A percentile compares a stretch with the other conserved stretches of the same genome.
These are phyloP conservation scores for Thinocorus orbignyianus DNA, from an alignment of 2,113 vertebrate species.

Conservation along the genomic window DNA sequence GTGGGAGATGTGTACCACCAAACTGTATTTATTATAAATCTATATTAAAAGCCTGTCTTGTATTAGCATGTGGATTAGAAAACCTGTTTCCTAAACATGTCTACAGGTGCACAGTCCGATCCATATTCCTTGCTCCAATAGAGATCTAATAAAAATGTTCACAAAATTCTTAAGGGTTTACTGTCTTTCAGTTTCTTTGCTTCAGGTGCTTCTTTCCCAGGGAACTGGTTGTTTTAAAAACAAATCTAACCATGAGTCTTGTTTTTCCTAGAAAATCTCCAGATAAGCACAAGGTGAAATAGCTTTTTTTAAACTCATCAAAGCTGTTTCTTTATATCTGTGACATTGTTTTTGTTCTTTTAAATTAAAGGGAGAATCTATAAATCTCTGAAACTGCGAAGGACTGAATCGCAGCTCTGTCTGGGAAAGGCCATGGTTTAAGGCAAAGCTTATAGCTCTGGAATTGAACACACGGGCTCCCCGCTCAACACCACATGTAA, in stretches of 20 bases:
- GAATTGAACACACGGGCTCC: background rate
- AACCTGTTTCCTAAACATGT: background rate
- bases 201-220: constrained; percentile 30
- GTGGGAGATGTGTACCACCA: background rate
- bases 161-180: constrained; percentile 36
- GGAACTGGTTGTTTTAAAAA: constrained; percentile 44
- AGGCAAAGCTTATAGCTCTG: background rate
- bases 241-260: constrained; percentile 11
- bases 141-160: constrained; percentile 34
- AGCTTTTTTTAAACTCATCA: background rate
- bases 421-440: background rate
- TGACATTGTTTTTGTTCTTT: background rate
- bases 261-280: constrained; percentile 55
- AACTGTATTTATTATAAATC: constrained; percentile 4
- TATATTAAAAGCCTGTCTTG: constrained; percentile 29
- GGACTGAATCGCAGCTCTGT: background rate
- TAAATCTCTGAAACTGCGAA: constrained; percentile 6
- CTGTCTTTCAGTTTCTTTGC: constrained; percentile 28
- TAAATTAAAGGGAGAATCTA: constrained; percentile 9
- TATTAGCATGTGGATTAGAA: constrained; percentile 1
- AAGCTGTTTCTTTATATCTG: constrained; percentile 27
- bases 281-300: constrained; percentile 41
- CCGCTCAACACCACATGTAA: background rate
- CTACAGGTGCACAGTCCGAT: background rate
- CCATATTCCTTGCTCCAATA: background rate